Conservation (phyloP, 2,888 invertebrate genomes). For the Pseudococcus viburni region DNA sequence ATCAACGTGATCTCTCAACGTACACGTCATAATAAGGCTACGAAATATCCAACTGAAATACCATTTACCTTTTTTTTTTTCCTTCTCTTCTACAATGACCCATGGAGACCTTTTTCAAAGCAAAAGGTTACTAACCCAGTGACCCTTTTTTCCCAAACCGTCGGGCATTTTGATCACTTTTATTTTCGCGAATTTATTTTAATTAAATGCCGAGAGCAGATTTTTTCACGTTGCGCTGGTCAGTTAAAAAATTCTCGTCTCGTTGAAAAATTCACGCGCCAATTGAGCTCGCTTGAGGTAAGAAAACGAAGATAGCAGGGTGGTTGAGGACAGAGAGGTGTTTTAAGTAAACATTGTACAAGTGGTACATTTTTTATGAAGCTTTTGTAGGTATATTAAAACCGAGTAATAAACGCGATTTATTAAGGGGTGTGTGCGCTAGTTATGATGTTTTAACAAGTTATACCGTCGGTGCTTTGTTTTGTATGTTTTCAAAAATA, state of each 20-base stretch:
- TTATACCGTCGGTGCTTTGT: slow-evolving; percentile 14
- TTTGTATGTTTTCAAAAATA: slow-evolving; percentile 26
- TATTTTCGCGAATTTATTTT: slow-evolving; percentile 38
- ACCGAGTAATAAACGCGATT: slow-evolving; percentile 50
- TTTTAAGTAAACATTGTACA: slow-evolving; percentile 14
- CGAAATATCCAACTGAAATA: background rate
- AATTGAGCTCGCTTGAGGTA: background rate
- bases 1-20: slow-evolving; percentile 11
- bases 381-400: slow-evolving; percentile 28
- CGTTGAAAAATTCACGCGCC: background rate
- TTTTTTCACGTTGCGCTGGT: slow-evolving; percentile 14
- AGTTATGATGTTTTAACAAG: slow-evolving; percentile 36
- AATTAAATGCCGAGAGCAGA: background rate
- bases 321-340: background rate
- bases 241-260: slow-evolving; percentile 1
- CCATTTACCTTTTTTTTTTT: slow-evolving; percentile 28
- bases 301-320: background rate
- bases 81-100: background rate
- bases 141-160: slow-evolving; percentile 27
- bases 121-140: slow-evolving; percentile 34
- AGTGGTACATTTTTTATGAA: slow-evolving; percentile 50
- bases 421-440: slow-evolving; percentile 32
- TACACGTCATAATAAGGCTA: slow-evolving; percentile 32
- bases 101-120: slow-evolving; percentile 40
- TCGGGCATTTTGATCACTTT: slow-evolving; percentile 21